Evolutionary conservation across 2,797 vertebrate species (phyloP), one percentile per base, ranked within the genome.

Genomic region (Helarctos malayanus): DNA sequence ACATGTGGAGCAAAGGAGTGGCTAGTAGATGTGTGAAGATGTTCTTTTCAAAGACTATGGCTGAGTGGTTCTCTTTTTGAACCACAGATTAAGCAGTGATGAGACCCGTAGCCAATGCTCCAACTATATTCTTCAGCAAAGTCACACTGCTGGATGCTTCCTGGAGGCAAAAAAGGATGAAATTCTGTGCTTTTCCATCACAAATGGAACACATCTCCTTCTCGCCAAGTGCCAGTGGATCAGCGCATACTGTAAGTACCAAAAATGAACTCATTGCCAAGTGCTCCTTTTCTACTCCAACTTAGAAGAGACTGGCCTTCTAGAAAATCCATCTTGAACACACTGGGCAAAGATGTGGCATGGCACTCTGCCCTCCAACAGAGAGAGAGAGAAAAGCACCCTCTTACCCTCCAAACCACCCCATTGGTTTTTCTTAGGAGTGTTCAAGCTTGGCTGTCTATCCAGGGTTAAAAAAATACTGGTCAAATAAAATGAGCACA

Each of bases 91-190:
- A 76, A 25, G 35, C 7, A 45, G 79, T 11, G 73, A 15, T 2
- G 52, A 29, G 85, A 93, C 23, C 0, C 73, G 54, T 79, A 71
- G 94, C 95, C 7, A 71, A 1, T 99, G 98, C 35, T 32, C 95
- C 19, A 56, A 7, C 1, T 98, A 99, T n/a, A 68, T 97, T 21
- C 27, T 96, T 11, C 78, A 96, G 6, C 79, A 82, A 38, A 59
- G 94, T 27, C 97, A 86, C 89, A 97, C 96, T 18, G 65, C 56
- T 13, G 98, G 98, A 16, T 99, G 98, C 71, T 7, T 98, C n/a
- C 98, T 99, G 91, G 83, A 96, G n/a, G 95, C 91, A 13, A 94
- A 94, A 0, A 25, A 65, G 0, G 88, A 85, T 0, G 13, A 0
- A 0, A 18, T 88, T 0, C 80, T 95, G 5, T 0, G 25, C 1